phyloP scores from a whole-genome alignment of 2,888 invertebrate genomes.

The Platycnemis pennipes region DNA sequence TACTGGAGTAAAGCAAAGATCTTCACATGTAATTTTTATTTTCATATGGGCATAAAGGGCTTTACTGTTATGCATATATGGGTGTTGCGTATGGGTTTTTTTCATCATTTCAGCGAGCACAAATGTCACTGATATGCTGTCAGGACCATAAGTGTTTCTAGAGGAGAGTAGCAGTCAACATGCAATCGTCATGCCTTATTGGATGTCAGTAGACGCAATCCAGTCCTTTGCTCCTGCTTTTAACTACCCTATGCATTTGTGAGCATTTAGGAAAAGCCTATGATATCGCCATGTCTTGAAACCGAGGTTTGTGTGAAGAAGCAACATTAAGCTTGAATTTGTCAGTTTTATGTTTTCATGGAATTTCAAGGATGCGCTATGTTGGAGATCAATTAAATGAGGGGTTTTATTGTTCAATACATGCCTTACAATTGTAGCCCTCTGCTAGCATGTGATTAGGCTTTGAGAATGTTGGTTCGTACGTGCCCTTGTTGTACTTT shows the following conservation, averaged over 20 bases:
- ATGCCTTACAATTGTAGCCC: not conserved
- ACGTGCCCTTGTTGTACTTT: conserved; percentile 41
- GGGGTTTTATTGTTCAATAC: not conserved
- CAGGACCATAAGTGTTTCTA: not conserved
- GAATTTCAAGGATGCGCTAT: not conserved
- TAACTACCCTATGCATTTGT: not conserved
- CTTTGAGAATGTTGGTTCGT: conserved; percentile 9
- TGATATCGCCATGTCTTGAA: not conserved
- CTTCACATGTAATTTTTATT: no score
- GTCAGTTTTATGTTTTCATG: not conserved
- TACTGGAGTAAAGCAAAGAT: no score
- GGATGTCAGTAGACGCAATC: not conserved
- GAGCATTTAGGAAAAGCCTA: not conserved
- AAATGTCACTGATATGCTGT: not conserved
- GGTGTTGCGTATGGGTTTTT: not conserved
- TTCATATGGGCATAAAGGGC: no score
- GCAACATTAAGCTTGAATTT: not conserved
- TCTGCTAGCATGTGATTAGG: not conserved
- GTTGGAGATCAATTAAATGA: not conserved
- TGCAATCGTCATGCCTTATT: not conserved
- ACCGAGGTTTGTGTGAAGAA: not conserved
- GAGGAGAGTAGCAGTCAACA: not conserved
- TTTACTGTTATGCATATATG: not conserved
- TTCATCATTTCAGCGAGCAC: not conserved
- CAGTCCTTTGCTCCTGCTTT: not conserved